Conservation (phyloP, 2,797 vertebrate species). For the Salmo trutta region DNA sequence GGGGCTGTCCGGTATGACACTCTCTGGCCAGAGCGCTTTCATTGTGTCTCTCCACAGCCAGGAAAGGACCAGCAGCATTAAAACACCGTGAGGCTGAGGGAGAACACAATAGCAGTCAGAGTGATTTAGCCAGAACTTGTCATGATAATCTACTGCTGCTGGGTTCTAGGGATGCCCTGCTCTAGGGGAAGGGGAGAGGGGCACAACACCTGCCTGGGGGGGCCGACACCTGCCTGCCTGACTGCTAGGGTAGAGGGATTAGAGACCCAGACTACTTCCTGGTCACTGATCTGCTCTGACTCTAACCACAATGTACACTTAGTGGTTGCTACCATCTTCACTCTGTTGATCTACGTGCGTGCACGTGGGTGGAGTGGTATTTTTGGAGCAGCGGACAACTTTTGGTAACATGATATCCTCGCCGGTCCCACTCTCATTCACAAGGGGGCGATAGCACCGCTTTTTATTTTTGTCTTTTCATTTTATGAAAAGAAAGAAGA, state of each 20-base stretch:
- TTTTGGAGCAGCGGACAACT: too few species aligned
- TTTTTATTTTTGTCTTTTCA: too few species aligned
- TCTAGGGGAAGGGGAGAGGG: background rate
- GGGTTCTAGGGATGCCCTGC: constrained; percentile 3
- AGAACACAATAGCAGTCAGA: constrained; percentile 17
- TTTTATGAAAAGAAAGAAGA: too few species aligned
- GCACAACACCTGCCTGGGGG: constrained; percentile 13
- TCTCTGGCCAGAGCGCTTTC: constrained; percentile 1
- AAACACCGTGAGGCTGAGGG: background rate
- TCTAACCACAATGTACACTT: background rate
- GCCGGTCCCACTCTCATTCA: too few species aligned
- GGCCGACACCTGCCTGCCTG: constrained; percentile 25
- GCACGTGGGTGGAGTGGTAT: too few species aligned
- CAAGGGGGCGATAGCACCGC: too few species aligned
- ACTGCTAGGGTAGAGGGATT: background rate
- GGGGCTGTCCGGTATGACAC: background rate
- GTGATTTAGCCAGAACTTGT: constrained; percentile 25
- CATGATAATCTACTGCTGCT: constrained; percentile 25
- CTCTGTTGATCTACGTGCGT: too few species aligned
- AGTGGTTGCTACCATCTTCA: too few species aligned
- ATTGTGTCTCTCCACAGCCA: constrained; percentile 7
- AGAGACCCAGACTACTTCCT: background rate
- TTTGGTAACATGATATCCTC: too few species aligned
- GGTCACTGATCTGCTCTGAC: background rate
- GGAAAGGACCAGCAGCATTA: background rate